Base-by-base conservation (phyloP, 2,888 invertebrate genomes). In the Ennomos quercinarius region DNA sequence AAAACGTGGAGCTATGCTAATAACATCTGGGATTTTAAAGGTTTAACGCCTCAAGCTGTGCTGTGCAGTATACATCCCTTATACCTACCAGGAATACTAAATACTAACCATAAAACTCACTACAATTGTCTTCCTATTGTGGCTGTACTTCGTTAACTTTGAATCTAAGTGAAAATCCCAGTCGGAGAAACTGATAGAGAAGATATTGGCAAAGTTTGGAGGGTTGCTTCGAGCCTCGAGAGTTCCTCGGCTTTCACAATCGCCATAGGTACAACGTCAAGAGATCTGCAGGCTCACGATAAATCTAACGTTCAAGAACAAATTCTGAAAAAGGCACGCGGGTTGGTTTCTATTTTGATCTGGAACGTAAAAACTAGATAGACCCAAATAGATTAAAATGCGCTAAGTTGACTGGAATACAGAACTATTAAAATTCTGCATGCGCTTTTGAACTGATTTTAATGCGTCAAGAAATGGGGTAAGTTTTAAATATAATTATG, bases 121-220 rank as follows among this genome's bases (percentile, higher is more conserved):
- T 37, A 47, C 50, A 45, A 43, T 57, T 54, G 50, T 43, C 53
- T 57, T 47, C 49, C 50, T 50, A 57, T 49, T 52, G 17, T 17
- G 11, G 4, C 17, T 34, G 9, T 43, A 39, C 55, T 55, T 53
- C 46, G 58, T 57, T 62, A 64, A 64, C 65, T 68, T 55, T 52
- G 35, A 59, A 42, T 57, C 56, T 58, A 57, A 66, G 67, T 58
- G 72, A 67, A 70, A 74, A 73, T 70, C 70, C 66, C 57, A 62
- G 58, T 66, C 69, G 67, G 69, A 11, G 47, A 44, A 43, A 43
- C 50, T 43, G 13, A 12, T 36, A 12, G 55, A 39, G 64, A 70
- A 70, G 77, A 80, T 83, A 83, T 82, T 82, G 80, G 79, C 66
- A 78, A 83, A 84, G 81, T 83, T 84, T 81, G 63, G 72, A 80